These are phyloP conservation scores for Tauraco erythrolophus DNA, from an alignment of 2,113 vertebrate species.

Conservation along the genomic window DNA sequence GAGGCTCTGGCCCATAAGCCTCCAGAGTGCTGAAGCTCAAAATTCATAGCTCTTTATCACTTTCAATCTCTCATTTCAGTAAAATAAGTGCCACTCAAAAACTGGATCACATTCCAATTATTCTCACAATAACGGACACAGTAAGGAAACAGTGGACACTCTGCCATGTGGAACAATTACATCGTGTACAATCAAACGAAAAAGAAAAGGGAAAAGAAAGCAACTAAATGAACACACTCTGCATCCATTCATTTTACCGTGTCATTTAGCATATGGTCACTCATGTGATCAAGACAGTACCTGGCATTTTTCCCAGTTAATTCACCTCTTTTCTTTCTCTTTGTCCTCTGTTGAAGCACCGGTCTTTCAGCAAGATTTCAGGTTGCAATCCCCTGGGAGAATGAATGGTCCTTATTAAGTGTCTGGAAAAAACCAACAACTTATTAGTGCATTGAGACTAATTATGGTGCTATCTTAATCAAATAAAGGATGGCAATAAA, in stretches of 20 bases:
- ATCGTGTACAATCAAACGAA: neutral
- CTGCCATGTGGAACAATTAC: neutral
- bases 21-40: neutral
- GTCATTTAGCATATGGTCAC: conserved; percentile 72
- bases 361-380: conserved; percentile 54
- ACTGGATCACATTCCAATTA: neutral
- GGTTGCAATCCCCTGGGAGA: conserved; percentile 33
- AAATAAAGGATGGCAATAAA: neutral
- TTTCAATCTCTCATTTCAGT: neutral
- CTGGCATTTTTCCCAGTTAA: conserved; percentile 71
- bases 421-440: neutral
- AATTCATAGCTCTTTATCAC: neutral
- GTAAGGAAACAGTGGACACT: neutral
- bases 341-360: conserved; percentile 57
- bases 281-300: conserved; percentile 67
- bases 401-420: conserved; percentile 25
- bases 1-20: neutral
- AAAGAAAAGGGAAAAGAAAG: neutral
- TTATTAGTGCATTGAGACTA: conserved; percentile 37
- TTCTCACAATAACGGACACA: neutral
- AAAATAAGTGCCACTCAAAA: neutral
- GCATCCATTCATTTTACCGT: conserved; percentile 20
- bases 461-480: conserved; percentile 20
- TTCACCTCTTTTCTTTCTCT: conserved; percentile 56
- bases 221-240: conserved; percentile 10